Evolutionary conservation across 2,888 invertebrate species (phyloP).

Genomic region (Fissipunctia ypsillon): DNA sequence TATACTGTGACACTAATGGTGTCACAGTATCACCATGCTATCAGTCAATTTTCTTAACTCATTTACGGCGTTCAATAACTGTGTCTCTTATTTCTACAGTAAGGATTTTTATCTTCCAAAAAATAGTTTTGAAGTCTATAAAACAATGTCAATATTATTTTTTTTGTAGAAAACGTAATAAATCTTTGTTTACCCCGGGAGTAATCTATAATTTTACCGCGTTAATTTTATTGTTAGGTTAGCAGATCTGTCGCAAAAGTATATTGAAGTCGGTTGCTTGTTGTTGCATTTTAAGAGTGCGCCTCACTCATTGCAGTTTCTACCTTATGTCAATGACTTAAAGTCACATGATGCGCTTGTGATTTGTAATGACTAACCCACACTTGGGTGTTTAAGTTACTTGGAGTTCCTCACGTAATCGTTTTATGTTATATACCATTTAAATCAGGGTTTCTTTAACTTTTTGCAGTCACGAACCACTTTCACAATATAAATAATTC

Average conservation of each 20-base stretch:
- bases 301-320: slow-evolving; percentile 1
- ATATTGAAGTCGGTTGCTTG: not conserved
- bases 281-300: slow-evolving; percentile 2
- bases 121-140: not conserved
- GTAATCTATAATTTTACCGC: not conserved
- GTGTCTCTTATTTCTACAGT: not conserved
- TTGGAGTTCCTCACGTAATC: slow-evolving; percentile 36
- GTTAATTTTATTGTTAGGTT: not conserved
- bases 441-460: no score
- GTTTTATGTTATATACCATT: slow-evolving; percentile 30
- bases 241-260: not conserved
- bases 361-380: not conserved
- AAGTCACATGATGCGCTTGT: not conserved
- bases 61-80: not conserved
- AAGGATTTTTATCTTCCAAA: no score
- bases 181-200: not conserved
- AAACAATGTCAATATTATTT: not conserved
- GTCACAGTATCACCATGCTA: no score
- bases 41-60: not conserved
- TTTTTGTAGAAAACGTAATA: not conserved
- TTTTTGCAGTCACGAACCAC: no score
- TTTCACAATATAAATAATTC: no score
- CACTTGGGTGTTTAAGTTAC: slow-evolving; percentile 1
- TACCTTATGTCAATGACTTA: not conserved
- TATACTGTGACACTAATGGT: no score